A percentile compares a stretch with the other conserved stretches of the same genome.
Evolutionary conservation across 1,140 invertebrate genomes (phyloP).

Genomic region (Aphis gossypii): DNA sequence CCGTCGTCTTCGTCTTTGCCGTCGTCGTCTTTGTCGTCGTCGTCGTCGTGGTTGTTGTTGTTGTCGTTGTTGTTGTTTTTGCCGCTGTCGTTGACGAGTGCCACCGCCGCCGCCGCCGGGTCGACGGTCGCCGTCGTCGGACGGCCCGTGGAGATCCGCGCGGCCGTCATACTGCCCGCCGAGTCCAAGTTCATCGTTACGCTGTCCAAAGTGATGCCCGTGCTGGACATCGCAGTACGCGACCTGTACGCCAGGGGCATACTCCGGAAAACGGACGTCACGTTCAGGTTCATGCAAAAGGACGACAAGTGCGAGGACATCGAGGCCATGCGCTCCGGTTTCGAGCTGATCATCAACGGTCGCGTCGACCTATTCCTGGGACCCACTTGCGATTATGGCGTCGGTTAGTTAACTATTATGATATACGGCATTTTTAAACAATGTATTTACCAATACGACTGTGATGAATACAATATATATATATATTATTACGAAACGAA

Average conservation of each 20-base stretch:
- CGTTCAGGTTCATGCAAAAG: conserved; percentile 68
- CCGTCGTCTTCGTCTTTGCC: too few species aligned
- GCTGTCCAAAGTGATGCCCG: conserved; percentile 67
- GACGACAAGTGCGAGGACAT: conserved; percentile 76
- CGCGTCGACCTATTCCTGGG: conserved; percentile 76
- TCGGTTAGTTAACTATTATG: conserved; percentile 69
- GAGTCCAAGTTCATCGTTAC: conserved; percentile 66
- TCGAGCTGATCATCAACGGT: conserved; percentile 69
- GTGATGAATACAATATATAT: too few species aligned
- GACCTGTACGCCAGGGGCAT: conserved; percentile 65
- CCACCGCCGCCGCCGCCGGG: background rate
- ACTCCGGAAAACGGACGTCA: conserved; percentile 68
- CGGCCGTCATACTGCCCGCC: conserved; percentile 68
- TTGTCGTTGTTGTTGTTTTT: too few species aligned
- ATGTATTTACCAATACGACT: background rate
- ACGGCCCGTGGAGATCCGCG: conserved; percentile 64
- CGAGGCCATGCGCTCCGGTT: conserved; percentile 72
- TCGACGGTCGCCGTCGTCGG: background rate
- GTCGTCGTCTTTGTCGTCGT: background rate
- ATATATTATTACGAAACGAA: too few species aligned
- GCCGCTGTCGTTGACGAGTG: background rate
- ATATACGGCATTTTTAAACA: too few species aligned
- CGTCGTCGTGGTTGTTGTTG: too few species aligned
- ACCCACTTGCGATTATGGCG: conserved; percentile 76
- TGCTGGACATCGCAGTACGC: conserved; percentile 69